These are phyloP conservation scores for Sicus ferrugineus DNA, from an alignment of 2,888 invertebrate genomes.

Conservation along the genomic window DNA sequence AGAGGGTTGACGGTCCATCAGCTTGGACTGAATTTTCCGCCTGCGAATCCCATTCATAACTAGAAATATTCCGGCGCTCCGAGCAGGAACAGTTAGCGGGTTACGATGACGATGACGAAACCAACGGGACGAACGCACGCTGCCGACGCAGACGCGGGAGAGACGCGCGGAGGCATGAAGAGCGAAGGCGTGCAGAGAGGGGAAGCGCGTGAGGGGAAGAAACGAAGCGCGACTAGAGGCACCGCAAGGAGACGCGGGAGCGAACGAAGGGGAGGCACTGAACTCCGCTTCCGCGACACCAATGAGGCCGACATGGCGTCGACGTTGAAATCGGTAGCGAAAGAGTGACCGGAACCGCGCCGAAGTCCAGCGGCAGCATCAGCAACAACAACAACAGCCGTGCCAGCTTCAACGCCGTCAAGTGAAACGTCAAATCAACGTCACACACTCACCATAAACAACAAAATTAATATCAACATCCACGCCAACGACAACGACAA, in stretches of 20 bases:
- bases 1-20: background rate
- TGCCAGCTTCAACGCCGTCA: too few species aligned
- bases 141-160: background rate
- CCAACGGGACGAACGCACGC: background rate
- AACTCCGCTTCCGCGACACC: background rate
- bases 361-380: background rate
- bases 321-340: background rate
- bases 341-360: conserved; percentile 10
- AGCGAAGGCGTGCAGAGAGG: background rate
- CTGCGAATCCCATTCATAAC: conserved; percentile 27
- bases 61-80: background rate
- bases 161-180: background rate
- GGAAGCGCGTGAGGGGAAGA: background rate
- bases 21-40: conserved; percentile 11
- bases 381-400: background rate
- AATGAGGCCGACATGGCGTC: background rate
- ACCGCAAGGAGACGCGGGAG: background rate
- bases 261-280: background rate
- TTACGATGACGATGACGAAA: background rate
- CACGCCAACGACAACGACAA: background rate
- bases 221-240: background rate
- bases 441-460: background rate
- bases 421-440: background rate
- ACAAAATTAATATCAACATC: background rate
- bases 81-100: background rate